Conservation (phyloP, 2,888 invertebrate genomes). For the Drosophila kuntzei region DNA sequence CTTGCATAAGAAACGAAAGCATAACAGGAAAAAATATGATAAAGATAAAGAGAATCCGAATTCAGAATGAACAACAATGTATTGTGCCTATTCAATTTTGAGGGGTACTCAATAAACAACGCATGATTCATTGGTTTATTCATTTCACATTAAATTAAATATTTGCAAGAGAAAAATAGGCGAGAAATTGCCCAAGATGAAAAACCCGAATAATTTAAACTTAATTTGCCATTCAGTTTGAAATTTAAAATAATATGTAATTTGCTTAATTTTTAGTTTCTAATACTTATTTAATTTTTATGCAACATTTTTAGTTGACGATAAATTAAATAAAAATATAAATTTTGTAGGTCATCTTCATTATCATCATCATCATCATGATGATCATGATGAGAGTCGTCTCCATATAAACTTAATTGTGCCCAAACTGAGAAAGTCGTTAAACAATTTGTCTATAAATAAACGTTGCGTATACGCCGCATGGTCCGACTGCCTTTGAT, state of each 20-base stretch:
- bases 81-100: conserved; percentile 11
- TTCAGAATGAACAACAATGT: conserved; percentile 8
- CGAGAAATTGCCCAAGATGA: too few species aligned
- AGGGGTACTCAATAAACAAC: conserved; percentile 8
- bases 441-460: conserved; percentile 78
- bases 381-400: conserved; percentile 14
- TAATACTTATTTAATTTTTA: not conserved
- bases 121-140: conserved; percentile 16
- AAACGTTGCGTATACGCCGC: conserved; percentile 76
- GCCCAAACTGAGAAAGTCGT: conserved; percentile 53
- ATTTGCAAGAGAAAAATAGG: not conserved
- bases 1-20: conserved; percentile 49
- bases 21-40: not conserved
- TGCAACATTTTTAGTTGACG: too few species aligned
- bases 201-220: too few species aligned
- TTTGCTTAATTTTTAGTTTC: too few species aligned
- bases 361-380: not conserved
- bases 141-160: conserved; percentile 5
- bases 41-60: conserved; percentile 6
- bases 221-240: too few species aligned
- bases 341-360: conserved; percentile 16
- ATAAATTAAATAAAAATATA: not conserved
- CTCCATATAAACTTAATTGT: conserved; percentile 62
- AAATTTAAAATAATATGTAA: too few species aligned
- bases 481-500: conserved; percentile 60